These are phyloP conservation scores for Drosophila merina DNA, from an alignment of 2,888 invertebrate species.

Conservation along the genomic window DNA sequence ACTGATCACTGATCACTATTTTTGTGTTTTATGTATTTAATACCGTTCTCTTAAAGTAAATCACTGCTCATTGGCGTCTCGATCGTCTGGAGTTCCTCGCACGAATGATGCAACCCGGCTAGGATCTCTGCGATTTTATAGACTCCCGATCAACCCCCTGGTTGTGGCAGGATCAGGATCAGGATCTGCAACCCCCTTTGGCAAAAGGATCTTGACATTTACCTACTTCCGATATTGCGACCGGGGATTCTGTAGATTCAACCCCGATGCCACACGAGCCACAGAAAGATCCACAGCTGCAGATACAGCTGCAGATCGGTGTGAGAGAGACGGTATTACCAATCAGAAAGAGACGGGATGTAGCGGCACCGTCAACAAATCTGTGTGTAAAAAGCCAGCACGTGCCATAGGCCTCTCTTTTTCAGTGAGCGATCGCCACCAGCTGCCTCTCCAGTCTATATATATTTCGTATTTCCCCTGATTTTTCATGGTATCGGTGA, in stretches of 20 bases:
- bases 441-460: slow-evolving; percentile 64
- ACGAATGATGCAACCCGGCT: slow-evolving; percentile 81
- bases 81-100: slow-evolving; percentile 71
- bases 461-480: slow-evolving; percentile 24
- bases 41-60: slow-evolving; percentile 26
- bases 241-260: slow-evolving; percentile 52
- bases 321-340: not conserved
- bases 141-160: slow-evolving; percentile 44
- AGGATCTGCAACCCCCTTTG: slow-evolving; percentile 67
- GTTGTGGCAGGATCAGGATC: slow-evolving; percentile 15
- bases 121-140: slow-evolving; percentile 80
- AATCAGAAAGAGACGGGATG: slow-evolving; percentile 19
- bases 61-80: slow-evolving; percentile 59
- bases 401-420: slow-evolving; percentile 64
- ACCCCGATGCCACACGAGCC: slow-evolving; percentile 64
- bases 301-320: slow-evolving; percentile 65
- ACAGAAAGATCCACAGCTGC: slow-evolving; percentile 59
- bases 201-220: slow-evolving; percentile 51
- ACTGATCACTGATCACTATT: slow-evolving; percentile 19
- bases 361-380: slow-evolving; percentile 61
- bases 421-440: slow-evolving; percentile 64
- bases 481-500: slow-evolving; percentile 31
- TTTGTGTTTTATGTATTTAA: slow-evolving; percentile 20
- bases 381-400: slow-evolving; percentile 72
- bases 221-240: slow-evolving; percentile 74